Base-by-base conservation (phyloP, 2,797 vertebrate genomes). In the Sebastolobus alascanus region DNA sequence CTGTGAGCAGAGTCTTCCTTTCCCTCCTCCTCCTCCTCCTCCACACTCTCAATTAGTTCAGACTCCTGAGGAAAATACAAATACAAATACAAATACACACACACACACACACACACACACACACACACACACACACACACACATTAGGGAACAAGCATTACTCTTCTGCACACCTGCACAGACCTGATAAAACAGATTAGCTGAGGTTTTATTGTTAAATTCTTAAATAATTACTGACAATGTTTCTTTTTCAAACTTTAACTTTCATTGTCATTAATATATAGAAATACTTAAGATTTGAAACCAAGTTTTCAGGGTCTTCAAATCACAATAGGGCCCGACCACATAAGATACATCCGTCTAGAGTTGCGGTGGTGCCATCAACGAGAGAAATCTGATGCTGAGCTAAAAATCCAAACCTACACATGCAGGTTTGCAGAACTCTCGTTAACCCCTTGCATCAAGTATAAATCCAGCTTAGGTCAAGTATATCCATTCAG, bases 41-140 rank as follows among this genome's bases (percentile, higher is more conserved):
- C 94, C 68, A 90, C 88, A 60, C 92, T 87, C 91, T 95, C 95
- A 33, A 92, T 91, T 8, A 86, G 81, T 33, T 96, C 94, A 73
- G 93, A 95, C 79, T 87, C 93, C 93, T 59, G 85, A 83, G 31
- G 66, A 79, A 87, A 70, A 79, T 4, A 75, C 22, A 92, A 25
- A 89, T 4, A 37, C 43, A n/a, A n/a, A n/a, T n/a, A n/a, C n/a
- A n/a, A n/a, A n/a, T n/a, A 43, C 40, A 43, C 13, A 29, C 70
- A 9, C 31, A 72, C n/a, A 61, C 2, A 54, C 13, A 70, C 6
- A 52, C 35, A 56, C n/a, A n/a, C n/a, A n/a, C n/a, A n/a, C n/a
- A n/a, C n/a, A 43, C 40, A 43, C 40, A 43, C 13, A 29, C 70
- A 9, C 31, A 72, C n/a, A 61, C 2, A 54, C 13, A 70, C 6